phyloP scores from a whole-genome alignment of 2,888 invertebrate genomes.

The Scaptomyza tumidula region DNA sequence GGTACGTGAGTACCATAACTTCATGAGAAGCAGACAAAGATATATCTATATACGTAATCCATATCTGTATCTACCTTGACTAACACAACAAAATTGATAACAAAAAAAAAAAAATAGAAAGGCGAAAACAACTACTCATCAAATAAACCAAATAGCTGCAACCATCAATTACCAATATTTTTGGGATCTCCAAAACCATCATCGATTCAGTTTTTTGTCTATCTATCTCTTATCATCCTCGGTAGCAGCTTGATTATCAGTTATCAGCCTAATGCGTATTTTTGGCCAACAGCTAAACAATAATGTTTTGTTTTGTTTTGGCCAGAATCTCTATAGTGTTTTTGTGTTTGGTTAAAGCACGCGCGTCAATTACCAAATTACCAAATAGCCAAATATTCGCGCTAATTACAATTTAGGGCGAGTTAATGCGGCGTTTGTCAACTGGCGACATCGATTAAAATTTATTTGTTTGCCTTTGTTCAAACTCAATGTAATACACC shows the following conservation, averaged over 20 bases:
- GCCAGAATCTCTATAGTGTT: background rate
- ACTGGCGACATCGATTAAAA: conserved; percentile 72
- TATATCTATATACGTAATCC: background rate
- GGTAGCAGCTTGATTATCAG: conserved; percentile 29
- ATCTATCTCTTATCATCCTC: conserved; percentile 11
- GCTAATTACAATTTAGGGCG: conserved; percentile 72
- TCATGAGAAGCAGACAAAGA: conserved; percentile 2
- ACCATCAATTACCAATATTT: conserved; percentile 26
- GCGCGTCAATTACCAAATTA: conserved; percentile 61
- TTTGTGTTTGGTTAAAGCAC: conserved; percentile 23
- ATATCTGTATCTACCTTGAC: conserved; percentile 16
- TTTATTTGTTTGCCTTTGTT: conserved; percentile 71
- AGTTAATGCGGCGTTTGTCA: conserved; percentile 68
- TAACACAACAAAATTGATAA: conserved; percentile 33
- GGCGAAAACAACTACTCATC: background rate
- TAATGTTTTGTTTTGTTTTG: too few relatives aligned
- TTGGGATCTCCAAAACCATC: conserved; percentile 16
- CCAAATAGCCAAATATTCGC: conserved; percentile 54
- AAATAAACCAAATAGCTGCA: background rate
- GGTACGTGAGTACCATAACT: conserved; percentile 13
- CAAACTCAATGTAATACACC: conserved; percentile 45
- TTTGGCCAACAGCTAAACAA: background rate
- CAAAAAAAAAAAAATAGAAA: background rate
- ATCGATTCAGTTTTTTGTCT: background rate
- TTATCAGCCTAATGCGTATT: conserved; percentile 21